Conservation (phyloP, 2,113 vertebrate species). For the Oncorhynchus masou region DNA sequence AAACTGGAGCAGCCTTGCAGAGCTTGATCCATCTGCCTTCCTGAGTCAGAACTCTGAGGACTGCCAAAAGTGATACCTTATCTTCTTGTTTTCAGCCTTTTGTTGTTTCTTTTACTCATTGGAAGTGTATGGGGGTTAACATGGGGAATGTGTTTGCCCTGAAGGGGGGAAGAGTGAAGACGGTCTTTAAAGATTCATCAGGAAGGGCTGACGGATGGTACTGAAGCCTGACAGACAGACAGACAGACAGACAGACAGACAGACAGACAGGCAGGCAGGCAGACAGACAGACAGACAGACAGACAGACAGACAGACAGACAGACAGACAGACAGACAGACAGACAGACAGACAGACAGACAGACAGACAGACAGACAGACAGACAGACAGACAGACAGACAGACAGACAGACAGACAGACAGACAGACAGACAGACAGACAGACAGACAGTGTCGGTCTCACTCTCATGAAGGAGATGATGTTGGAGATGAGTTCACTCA, state of each 20-base stretch:
- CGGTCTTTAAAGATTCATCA: conserved; percentile 22
- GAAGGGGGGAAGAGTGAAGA: conserved; percentile 36
- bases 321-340: too few relatives aligned
- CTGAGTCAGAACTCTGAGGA: conserved; percentile 45
- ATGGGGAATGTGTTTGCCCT: conserved; percentile 63
- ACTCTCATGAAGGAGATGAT: not conserved
- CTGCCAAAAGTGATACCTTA: conserved; percentile 60
- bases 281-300: too few relatives aligned
- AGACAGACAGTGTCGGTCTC: too few relatives aligned
- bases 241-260: too few relatives aligned
- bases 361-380: too few relatives aligned
- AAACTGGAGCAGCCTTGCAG: conserved; percentile 48
- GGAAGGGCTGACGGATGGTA: conserved; percentile 19
- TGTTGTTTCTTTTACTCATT: conserved; percentile 51
- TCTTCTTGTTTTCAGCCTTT: conserved; percentile 57
- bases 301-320: too few relatives aligned
- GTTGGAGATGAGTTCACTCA: conserved; percentile 41
- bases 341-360: too few relatives aligned
- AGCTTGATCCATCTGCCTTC: conserved; percentile 65
- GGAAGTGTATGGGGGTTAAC: conserved; percentile 43
- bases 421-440: too few relatives aligned
- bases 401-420: too few relatives aligned
- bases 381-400: too few relatives aligned
- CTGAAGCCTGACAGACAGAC: conserved; percentile 13
- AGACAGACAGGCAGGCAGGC: too few relatives aligned